A percentile compares a stretch with the other conserved stretches of the same genome.
Conservation (phyloP, 2,888 invertebrate genomes). For the Macaria liturata region DNA sequence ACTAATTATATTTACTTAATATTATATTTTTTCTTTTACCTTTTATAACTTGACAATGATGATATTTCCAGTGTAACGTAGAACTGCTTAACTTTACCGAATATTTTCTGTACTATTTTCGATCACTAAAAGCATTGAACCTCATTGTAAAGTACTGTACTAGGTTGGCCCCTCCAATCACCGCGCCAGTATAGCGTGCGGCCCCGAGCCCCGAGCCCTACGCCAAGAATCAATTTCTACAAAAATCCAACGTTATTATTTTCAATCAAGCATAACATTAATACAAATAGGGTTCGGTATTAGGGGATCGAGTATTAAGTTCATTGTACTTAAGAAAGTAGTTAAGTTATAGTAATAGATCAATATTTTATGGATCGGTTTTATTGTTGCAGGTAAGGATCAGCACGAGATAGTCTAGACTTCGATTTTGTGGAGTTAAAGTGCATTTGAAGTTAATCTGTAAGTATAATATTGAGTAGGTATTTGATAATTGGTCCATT, state of each 20-base stretch:
- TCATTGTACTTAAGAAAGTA: slow-evolving; percentile 28
- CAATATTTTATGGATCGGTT: slow-evolving; percentile 18
- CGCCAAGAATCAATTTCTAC: slow-evolving; percentile 41
- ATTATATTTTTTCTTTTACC: too few relatives aligned
- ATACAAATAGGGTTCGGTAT: slow-evolving; percentile 53
- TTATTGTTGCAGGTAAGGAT: slow-evolving; percentile 48
- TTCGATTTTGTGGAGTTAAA: background rate
- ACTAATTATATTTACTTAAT: too few relatives aligned
- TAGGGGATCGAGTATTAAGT: slow-evolving; percentile 43
- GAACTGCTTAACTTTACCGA: too few relatives aligned
- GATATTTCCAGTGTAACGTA: too few relatives aligned
- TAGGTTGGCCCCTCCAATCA: too few relatives aligned
- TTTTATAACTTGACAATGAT: too few relatives aligned
- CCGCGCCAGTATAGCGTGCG: too few relatives aligned
- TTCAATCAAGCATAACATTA: slow-evolving; percentile 62
- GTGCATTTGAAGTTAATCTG: background rate
- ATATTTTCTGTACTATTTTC: too few relatives aligned
- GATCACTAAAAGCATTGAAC: too few relatives aligned
- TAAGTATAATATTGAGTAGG: too few relatives aligned
- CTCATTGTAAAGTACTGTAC: too few relatives aligned
- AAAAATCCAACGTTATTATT: slow-evolving; percentile 48
- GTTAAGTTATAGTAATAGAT: slow-evolving; percentile 1
- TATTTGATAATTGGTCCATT: too few relatives aligned
- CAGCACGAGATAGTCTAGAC: slow-evolving; percentile 1
- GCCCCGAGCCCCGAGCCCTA: slow-evolving; percentile 20